Base-by-base conservation (phyloP, 2,113 vertebrate genomes). In the Mormoops blainvillei region DNA sequence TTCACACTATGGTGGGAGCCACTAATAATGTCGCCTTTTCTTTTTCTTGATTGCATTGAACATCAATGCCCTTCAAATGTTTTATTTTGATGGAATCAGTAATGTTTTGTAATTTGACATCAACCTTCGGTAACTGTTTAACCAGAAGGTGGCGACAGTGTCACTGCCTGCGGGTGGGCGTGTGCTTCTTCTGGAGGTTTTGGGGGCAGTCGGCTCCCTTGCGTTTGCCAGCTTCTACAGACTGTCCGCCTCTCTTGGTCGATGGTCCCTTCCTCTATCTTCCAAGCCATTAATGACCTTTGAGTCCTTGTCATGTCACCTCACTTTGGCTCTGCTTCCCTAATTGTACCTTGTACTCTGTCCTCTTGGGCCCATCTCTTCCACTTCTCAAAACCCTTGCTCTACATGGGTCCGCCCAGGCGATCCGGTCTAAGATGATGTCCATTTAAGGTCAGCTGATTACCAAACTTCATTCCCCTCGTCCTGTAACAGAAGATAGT, bases 271-370 rank as follows among this genome's bases (percentile, higher is more conserved):
- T 36, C 26, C 4, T 7, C 12, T 24, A 15, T 48, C 24, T 22
- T 19, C 74, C 24, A 26, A 33, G 22, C 3, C 15, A 85, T 18
- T 10, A 31, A 7, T 5, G 3, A 8, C 4, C 36, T 5, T 20
- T 1, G 0, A 24, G 16, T 19, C 1, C n/a, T 15, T 36, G 67
- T 41, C 28, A 0, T 1, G 3, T 9, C 0, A 14, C 1, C 1
- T n/a, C 18, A 15, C 68, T 63, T 26, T 48, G 58, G 3, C 2
- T 0, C 7, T 33, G 4, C 31, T 12, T 67, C n/a, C 24, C 5
- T 14, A 5, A 24, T 38, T 41, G 19, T 6, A 41, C 12, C 10
- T 28, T n/a, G 31, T n/a, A 16, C 24, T 56, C 7, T 45, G 10
- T 68, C 24, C 19, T 63, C 11, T 3, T 61, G 19, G 7, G 11